Conservation (phyloP, 1,140 invertebrate genomes). For the Parasteatoda tepidariorum region DNA sequence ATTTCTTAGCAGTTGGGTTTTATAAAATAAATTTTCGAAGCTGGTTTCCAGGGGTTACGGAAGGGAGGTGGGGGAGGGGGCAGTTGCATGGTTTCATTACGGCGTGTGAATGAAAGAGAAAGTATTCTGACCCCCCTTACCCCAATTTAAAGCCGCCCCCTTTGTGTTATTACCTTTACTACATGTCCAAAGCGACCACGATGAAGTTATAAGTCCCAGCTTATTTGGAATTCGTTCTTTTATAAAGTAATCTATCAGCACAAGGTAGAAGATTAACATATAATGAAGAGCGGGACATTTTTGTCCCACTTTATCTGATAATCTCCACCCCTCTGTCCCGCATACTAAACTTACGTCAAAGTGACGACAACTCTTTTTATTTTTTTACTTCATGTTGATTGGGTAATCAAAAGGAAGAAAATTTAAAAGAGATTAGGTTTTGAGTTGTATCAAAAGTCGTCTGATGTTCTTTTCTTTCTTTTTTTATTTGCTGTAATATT, state of each 20-base stretch:
- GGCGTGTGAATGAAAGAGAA: background rate
- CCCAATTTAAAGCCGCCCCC: background rate
- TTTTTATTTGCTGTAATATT: background rate
- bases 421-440: background rate
- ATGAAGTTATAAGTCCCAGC: slow-evolving; percentile 45
- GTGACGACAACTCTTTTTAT: background rate
- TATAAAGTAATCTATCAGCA: slow-evolving; percentile 39
- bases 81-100: slow-evolving; percentile 42
- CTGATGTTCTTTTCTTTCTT: too few relatives aligned
- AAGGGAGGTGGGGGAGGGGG: background rate
- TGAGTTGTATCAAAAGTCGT: background rate
- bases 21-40: slow-evolving; percentile 57
- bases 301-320: slow-evolving; percentile 29
- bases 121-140: background rate
- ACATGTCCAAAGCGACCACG: slow-evolving; percentile 14
- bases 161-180: slow-evolving; percentile 53
- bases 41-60: slow-evolving; percentile 32
- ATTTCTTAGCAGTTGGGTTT: slow-evolving; percentile 8
- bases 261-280: slow-evolving; percentile 48
- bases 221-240: slow-evolving; percentile 55
- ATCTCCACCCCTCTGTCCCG: slow-evolving; percentile 9
- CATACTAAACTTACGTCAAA: background rate
- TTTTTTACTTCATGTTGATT: background rate
- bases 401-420: background rate
- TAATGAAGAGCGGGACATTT: slow-evolving; percentile 33